Conservation (phyloP, 1,140 invertebrate genomes). For the Pogonognathellus flavescens region DNA sequence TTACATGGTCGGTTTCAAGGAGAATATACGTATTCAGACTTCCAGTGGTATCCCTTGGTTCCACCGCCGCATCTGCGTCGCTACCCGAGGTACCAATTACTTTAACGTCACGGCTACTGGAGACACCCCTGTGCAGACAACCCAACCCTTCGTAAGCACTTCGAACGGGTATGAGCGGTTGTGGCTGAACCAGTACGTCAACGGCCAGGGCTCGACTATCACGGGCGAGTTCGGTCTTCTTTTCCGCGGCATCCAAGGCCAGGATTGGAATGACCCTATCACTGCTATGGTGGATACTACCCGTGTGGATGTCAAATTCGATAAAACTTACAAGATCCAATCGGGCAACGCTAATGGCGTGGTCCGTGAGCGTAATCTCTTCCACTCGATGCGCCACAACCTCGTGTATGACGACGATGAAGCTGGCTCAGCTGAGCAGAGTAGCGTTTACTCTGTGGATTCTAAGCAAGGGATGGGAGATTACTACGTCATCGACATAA, state of each 20-base stretch:
- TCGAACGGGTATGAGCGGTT: neutral
- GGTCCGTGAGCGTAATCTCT: neutral
- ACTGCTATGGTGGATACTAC: neutral
- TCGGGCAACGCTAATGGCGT: constrained; percentile 1
- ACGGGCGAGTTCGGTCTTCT: neutral
- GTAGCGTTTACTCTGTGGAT: neutral
- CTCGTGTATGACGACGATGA: too few species aligned
- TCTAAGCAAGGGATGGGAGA: neutral
- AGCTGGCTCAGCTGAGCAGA: neutral
- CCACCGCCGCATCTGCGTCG: neutral
- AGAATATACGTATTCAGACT: neutral
- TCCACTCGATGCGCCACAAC: too few species aligned
- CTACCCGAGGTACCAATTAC: too few species aligned
- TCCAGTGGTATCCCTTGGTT: neutral
- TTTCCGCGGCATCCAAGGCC: neutral
- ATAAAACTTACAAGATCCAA: neutral
- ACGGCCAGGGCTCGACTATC: too few species aligned
- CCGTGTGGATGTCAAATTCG: neutral
- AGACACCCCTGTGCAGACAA: neutral
- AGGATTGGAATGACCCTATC: neutral
- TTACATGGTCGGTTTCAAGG: neutral
- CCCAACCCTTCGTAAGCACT: neutral
- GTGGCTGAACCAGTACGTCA: neutral
- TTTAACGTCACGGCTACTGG: neutral
- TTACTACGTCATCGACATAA: constrained; percentile 5